These are phyloP conservation scores for Pithys albifrons DNA, from an alignment of 2,113 vertebrate species.

Conservation along the genomic window DNA sequence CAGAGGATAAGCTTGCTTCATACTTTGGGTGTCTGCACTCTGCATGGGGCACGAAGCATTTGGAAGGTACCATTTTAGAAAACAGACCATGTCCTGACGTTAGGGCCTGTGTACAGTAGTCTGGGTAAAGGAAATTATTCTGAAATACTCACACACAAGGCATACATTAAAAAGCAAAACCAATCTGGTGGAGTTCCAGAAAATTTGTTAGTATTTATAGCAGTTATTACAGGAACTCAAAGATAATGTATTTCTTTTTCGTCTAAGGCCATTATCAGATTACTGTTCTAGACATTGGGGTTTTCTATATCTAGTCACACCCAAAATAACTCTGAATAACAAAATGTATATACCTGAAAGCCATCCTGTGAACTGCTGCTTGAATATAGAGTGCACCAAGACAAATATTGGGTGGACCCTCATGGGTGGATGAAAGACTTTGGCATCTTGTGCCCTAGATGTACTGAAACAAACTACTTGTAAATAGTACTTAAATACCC, in stretches of 20 bases:
- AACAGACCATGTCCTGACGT: conserved; percentile 29
- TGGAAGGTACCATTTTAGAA: conserved; percentile 39
- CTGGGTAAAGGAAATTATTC: not conserved
- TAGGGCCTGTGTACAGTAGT: not conserved
- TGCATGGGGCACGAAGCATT: conserved; percentile 43
- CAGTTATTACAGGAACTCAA: conserved; percentile 7
- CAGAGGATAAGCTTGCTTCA: conserved; percentile 36
- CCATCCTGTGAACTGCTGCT: not conserved
- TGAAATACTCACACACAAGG: not conserved
- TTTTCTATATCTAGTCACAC: conserved; percentile 19
- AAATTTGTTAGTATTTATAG: conserved; percentile 1
- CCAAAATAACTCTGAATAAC: not conserved
- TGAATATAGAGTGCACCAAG: not conserved
- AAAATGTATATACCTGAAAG: not conserved
- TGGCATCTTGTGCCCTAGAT: not conserved
- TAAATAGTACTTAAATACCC: not conserved
- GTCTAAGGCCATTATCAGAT: not conserved
- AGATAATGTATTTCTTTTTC: conserved; percentile 10
- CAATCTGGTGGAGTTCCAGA: not conserved
- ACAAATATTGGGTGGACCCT: not conserved
- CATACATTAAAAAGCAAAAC: not conserved
- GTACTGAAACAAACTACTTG: not conserved
- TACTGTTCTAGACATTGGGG: conserved; percentile 12
- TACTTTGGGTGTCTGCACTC: conserved; percentile 28
- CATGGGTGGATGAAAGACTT: not conserved